phyloP scores from a whole-genome alignment of 2,113 vertebrate species.

The Mirounga angustirostris region DNA sequence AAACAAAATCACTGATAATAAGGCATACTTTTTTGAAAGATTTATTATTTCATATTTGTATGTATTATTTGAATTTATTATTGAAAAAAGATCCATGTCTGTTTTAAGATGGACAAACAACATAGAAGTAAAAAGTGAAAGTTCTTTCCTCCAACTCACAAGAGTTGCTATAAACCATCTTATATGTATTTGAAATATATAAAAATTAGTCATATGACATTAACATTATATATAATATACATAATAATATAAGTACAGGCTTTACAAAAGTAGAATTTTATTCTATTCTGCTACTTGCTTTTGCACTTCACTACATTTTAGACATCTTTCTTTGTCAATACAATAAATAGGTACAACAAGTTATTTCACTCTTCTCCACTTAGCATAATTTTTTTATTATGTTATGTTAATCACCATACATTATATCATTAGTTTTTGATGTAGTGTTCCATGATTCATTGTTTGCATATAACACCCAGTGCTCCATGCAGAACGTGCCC shows the following conservation, averaged over 20 bases:
- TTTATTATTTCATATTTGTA: not conserved
- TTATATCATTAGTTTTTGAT: too few species aligned
- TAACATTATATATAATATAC: not conserved
- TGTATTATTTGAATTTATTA: not conserved
- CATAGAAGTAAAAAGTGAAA: not conserved
- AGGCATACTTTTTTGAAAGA: not conserved
- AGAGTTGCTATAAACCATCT: not conserved
- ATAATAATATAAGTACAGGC: not conserved
- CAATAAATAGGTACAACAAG: not conserved
- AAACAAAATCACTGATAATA: conserved; percentile 14
- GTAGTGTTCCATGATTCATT: too few species aligned
- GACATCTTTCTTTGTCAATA: not conserved
- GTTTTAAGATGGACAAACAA: not conserved
- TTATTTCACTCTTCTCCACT: not conserved
- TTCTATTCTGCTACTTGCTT: not conserved
- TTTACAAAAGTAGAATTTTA: not conserved
- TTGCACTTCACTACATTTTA: not conserved
- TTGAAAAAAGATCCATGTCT: not conserved
- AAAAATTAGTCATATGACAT: not conserved
- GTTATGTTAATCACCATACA: too few species aligned
- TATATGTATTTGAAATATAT: not conserved
- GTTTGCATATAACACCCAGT: too few species aligned
- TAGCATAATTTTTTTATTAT: not conserved
- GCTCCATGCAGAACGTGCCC: too few species aligned
- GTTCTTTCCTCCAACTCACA: not conserved